phyloP scores from a whole-genome alignment of 2,797 vertebrate species.

The Dicrostonyx torquatus region DNA sequence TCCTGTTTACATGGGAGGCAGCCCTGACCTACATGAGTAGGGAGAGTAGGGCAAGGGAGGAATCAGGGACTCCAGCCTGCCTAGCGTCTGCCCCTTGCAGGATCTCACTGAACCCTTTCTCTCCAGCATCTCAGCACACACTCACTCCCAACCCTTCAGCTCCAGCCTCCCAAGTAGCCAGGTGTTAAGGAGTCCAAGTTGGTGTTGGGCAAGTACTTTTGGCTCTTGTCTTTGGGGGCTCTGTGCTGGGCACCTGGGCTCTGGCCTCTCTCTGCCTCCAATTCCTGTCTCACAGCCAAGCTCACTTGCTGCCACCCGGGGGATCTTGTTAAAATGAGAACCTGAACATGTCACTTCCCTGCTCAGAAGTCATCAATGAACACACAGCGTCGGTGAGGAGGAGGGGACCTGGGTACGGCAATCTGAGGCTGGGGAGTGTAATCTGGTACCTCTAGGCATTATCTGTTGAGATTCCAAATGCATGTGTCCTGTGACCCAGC shows the following conservation, averaged over 20 bases:
- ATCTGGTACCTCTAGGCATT: not conserved
- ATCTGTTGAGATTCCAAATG: constrained; percentile 59
- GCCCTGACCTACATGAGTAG: not conserved
- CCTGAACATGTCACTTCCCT: constrained; percentile 77
- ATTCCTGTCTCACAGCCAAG: constrained; percentile 5
- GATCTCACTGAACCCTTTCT: not conserved
- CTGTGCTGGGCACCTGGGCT: not conserved
- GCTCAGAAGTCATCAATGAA: constrained; percentile 75
- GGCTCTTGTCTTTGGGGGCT: constrained; percentile 13
- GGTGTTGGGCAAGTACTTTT: not conserved
- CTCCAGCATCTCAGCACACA: not conserved
- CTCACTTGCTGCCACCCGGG: constrained; percentile 15
- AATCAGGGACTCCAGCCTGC: not conserved
- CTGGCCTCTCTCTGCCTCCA: constrained; percentile 31
- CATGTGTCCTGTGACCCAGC: constrained; percentile 62
- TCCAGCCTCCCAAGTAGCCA: not conserved
- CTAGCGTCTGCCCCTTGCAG: not conserved
- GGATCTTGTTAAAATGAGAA: constrained; percentile 85
- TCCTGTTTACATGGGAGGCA: not conserved
- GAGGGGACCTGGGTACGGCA: not conserved
- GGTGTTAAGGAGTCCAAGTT: not conserved
- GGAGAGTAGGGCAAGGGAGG: not conserved
- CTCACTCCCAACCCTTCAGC: not conserved
- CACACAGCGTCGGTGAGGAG: not conserved
- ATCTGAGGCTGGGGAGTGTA: not conserved